phyloP scores from a whole-genome alignment of 2,113 vertebrate species.

The Illadopsis cleaveri region DNA sequence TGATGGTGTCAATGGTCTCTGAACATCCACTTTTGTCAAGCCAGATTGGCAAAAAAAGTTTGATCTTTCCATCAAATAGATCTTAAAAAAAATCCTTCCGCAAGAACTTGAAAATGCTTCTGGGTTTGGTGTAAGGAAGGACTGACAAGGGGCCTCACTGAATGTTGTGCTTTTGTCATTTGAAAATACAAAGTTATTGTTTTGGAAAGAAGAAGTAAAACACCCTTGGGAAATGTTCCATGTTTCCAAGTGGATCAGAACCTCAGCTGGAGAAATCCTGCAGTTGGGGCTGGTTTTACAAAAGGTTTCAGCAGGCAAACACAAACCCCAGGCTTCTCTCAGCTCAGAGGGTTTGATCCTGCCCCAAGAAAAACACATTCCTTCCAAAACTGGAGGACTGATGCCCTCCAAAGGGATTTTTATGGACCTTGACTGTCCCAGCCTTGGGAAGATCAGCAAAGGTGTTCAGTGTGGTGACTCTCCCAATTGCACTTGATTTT shows the following conservation, averaged over 20 bases:
- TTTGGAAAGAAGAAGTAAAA: not conserved
- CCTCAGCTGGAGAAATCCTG: not conserved
- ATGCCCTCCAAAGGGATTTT: not conserved
- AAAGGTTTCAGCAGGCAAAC: not conserved
- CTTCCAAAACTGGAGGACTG: not conserved
- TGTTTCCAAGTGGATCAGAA: not conserved
- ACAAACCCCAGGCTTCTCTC: not conserved
- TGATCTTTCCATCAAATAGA: not conserved
- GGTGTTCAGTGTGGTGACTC: not conserved
- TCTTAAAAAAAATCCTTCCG: not conserved
- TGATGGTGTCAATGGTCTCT: not conserved
- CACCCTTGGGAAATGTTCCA: not conserved
- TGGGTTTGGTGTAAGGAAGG: not conserved
- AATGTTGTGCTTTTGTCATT: not conserved
- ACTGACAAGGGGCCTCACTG: fast-evolving
- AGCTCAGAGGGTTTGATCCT: not conserved
- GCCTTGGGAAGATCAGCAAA: not conserved
- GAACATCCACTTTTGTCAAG: not conserved
- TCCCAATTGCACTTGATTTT: not conserved
- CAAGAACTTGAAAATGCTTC: not conserved
- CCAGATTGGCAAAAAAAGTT: not conserved
- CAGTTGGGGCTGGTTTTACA: not conserved
- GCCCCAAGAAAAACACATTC: not conserved
- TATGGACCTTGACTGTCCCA: not conserved
- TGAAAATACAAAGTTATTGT: not conserved